A percentile compares a stretch with the other conserved stretches of the same genome.
These are phyloP conservation scores for Falco punctatus DNA, from an alignment of 2,113 vertebrate species.

Conservation along the genomic window DNA sequence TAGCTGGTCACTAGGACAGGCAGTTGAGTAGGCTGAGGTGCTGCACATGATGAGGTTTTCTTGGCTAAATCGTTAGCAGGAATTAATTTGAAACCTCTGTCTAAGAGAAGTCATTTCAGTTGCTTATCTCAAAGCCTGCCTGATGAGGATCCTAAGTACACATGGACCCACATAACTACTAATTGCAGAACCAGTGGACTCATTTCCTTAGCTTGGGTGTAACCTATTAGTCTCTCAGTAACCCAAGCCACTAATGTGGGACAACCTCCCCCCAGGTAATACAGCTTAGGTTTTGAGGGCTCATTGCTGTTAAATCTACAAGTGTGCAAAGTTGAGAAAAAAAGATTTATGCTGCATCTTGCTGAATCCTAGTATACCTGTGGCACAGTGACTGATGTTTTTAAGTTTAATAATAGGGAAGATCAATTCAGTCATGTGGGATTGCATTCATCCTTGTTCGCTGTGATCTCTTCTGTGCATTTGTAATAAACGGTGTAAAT, in stretches of 20 bases:
- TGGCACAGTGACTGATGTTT: background rate
- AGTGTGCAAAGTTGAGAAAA: background rate
- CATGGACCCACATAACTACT: background rate
- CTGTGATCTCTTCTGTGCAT: background rate
- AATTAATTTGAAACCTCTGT: background rate
- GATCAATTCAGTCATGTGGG: fast-evolving
- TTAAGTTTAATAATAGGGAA: background rate
- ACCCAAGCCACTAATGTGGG: background rate
- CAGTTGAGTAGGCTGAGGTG: background rate
- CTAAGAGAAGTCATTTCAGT: background rate
- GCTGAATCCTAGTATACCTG: background rate
- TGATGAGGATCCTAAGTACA: background rate
- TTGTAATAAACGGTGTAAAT: background rate
- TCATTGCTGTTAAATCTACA: background rate
- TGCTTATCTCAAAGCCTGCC: background rate
- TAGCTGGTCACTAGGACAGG: background rate
- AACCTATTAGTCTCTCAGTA: background rate
- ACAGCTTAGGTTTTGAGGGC: background rate
- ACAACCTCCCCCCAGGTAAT: background rate
- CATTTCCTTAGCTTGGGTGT: background rate
- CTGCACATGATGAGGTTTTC: background rate
- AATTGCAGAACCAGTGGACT: background rate
- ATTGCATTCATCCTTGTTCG: background rate
- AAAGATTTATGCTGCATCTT: background rate
- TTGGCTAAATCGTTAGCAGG: background rate